Evolutionary conservation across 2,113 vertebrate genomes (phyloP).

Genomic region (Sinocyclocheilus maitianheensis): DNA sequence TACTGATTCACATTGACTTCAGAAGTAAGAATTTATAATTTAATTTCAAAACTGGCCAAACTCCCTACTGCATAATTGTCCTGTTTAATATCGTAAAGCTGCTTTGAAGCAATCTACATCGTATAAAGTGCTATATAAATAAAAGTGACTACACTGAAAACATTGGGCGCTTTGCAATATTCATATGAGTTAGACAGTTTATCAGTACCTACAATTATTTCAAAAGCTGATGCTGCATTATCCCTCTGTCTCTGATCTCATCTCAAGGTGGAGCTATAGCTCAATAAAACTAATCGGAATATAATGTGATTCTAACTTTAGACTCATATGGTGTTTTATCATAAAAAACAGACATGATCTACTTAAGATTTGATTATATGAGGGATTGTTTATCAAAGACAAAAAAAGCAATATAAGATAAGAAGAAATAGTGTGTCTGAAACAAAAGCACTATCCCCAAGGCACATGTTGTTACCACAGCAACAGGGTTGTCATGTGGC

Average conservation of each 20-base stretch:
- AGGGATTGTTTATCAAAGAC: constrained; percentile 26
- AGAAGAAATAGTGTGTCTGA: constrained; percentile 50
- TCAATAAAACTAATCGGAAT: constrained; percentile 8
- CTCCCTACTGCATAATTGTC: not conserved
- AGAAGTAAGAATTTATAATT: not conserved
- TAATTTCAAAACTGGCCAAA: not conserved
- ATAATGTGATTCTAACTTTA: constrained; percentile 15
- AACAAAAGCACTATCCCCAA: constrained; percentile 76
- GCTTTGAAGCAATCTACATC: no score
- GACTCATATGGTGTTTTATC: constrained; percentile 6
- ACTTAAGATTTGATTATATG: constrained; percentile 32
- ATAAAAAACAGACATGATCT: constrained; percentile 26
- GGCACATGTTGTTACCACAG: constrained; percentile 74
- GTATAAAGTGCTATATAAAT: not conserved
- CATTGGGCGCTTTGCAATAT: not conserved
- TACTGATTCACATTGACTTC: not conserved
- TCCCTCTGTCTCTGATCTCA: constrained; percentile 1
- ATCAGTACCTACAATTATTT: not conserved
- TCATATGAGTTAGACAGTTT: not conserved
- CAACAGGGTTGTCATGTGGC: constrained; percentile 74
- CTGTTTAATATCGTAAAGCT: not conserved
- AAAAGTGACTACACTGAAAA: not conserved
- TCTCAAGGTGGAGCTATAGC: constrained; percentile 30
- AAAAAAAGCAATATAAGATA: constrained; percentile 35
- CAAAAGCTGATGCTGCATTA: not conserved